These are phyloP conservation scores for Drosophila tristis DNA, from an alignment of 1,140 invertebrate genomes.

Conservation along the genomic window DNA sequence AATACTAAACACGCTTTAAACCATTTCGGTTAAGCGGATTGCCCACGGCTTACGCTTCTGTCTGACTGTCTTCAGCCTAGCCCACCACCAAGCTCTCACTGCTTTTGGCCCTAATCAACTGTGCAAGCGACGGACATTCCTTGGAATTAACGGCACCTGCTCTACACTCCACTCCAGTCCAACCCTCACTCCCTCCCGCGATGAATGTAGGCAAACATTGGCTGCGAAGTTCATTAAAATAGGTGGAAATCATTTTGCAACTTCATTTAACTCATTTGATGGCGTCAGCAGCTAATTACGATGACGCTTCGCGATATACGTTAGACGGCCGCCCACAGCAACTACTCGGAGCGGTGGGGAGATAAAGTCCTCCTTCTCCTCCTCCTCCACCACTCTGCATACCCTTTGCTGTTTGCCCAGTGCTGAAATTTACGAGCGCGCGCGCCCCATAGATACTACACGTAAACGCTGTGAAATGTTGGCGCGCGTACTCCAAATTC, in stretches of 20 bases:
- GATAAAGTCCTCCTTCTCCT: neutral
- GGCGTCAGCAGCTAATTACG: conserved; percentile 31
- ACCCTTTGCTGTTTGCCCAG: neutral
- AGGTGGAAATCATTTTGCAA: conserved; percentile 34
- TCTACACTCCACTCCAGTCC: no score
- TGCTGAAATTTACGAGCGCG: conserved; percentile 39
- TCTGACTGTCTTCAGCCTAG: no score
- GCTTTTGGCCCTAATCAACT: no score
- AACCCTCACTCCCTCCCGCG: neutral
- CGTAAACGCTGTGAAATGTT: conserved; percentile 14
- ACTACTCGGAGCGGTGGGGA: no score
- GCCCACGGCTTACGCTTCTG: no score
- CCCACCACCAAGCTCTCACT: no score
- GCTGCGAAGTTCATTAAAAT: conserved; percentile 11
- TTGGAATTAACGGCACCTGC: no score
- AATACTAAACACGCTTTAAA: no score
- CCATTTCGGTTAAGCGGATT: no score
- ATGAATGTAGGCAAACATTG: neutral
- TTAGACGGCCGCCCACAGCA: neutral
- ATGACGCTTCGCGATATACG: conserved; percentile 9
- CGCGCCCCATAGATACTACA: neutral
- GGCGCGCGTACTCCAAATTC: conserved; percentile 28
- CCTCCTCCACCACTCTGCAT: neutral
- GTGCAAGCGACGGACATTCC: no score
- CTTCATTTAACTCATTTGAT: conserved; percentile 42